Evolutionary conservation across 1,140 invertebrate genomes (phyloP).

Genomic region (Diploscapter pachys): DNA sequence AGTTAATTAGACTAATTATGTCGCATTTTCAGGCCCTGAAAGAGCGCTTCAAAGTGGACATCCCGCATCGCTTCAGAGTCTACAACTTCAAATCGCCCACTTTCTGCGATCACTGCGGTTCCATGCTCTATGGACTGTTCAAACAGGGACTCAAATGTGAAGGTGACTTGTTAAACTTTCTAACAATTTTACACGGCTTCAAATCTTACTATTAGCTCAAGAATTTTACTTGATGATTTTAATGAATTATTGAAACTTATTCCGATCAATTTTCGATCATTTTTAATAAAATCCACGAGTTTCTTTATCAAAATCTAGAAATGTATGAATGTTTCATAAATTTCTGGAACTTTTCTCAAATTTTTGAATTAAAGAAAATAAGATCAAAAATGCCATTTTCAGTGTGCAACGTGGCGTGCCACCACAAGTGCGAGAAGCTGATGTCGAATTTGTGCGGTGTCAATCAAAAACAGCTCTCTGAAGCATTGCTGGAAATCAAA

Average conservation of each 20-base stretch:
- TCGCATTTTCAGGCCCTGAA: slow-evolving; percentile 50
- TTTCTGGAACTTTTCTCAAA: too few species aligned
- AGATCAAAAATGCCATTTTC: slow-evolving; percentile 18
- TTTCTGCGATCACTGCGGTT: slow-evolving; percentile 98
- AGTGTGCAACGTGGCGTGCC: slow-evolving; percentile 91
- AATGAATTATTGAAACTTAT: too few species aligned
- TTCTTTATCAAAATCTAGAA: too few species aligned
- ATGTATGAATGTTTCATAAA: too few species aligned
- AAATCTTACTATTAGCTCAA: too few species aligned
- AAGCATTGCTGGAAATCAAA: slow-evolving; percentile 82
- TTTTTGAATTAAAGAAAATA: neutral
- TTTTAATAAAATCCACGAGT: too few species aligned
- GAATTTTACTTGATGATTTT: too few species aligned
- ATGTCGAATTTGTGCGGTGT: slow-evolving; percentile 95
- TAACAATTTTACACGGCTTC: too few species aligned
- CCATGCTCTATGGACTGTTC: slow-evolving; percentile 89
- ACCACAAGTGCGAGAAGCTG: slow-evolving; percentile 92
- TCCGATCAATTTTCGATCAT: too few species aligned
- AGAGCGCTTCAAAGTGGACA: slow-evolving; percentile 88
- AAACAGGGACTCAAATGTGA: slow-evolving; percentile 95
- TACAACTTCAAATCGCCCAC: slow-evolving; percentile 95
- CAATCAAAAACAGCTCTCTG: slow-evolving; percentile 92
- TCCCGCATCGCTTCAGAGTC: slow-evolving; percentile 80
- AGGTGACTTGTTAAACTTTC: slow-evolving; percentile 64
- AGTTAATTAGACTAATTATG: slow-evolving; percentile 79